Evolutionary conservation across 30 jellyfish, hydroid and myxozoan species (phyloP).

Genomic region (Aurelia coerulea): DNA sequence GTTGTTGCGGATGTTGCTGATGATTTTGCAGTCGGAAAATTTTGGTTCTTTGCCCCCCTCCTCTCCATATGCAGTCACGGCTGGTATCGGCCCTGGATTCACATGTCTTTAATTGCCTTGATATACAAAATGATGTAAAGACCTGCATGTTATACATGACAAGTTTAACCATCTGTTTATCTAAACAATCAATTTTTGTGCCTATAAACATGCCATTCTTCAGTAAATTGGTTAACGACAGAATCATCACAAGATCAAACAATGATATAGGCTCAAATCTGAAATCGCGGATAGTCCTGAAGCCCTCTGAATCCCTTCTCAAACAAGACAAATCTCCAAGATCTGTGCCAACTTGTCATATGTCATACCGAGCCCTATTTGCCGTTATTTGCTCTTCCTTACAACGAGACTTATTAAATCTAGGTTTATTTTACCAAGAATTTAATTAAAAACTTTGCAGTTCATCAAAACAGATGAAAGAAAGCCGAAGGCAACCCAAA

Average conservation of each 20-base stretch:
- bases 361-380: constrained; percentile 13
- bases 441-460: constrained; percentile 71
- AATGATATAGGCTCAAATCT: constrained; percentile 21
- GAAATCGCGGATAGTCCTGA: constrained; percentile 29
- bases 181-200: constrained; percentile 22
- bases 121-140: not conserved
- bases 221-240: constrained; percentile 47
- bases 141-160: constrained; percentile 18
- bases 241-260: constrained; percentile 57
- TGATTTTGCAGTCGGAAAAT: no score
- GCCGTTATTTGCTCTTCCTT: constrained; percentile 24
- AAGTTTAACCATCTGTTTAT: constrained; percentile 37
- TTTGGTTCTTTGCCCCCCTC: no score
- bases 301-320: constrained; percentile 41
- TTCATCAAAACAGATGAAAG: constrained; percentile 74
- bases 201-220: constrained; percentile 56
- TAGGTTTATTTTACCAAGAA: constrained; percentile 77
- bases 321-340: constrained; percentile 27
- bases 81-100: not conserved
- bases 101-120: not conserved
- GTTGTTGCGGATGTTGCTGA: no score
- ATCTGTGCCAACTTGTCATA: constrained; percentile 44
- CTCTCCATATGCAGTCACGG: no score
- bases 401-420: constrained; percentile 66
- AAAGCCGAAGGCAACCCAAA: constrained; percentile 56